phyloP scores from a whole-genome alignment of 2,113 vertebrate genomes.

The Apteryx mantelli region DNA sequence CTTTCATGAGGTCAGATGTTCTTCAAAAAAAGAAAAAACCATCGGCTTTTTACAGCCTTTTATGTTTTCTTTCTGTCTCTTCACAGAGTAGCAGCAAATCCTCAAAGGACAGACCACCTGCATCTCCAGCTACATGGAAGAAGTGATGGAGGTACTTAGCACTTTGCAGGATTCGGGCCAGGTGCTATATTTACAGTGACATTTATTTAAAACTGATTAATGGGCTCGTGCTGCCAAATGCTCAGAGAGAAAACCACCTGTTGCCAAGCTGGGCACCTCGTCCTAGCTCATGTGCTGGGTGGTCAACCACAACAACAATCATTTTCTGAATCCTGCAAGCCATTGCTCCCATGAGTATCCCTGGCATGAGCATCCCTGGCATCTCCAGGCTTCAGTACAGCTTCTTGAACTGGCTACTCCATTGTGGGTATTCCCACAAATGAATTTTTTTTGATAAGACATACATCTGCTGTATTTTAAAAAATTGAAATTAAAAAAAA shows the following conservation, averaged over 20 bases:
- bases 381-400: background rate
- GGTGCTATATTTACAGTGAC: background rate
- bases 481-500: background rate
- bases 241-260: constrained; percentile 37
- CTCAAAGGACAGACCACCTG: background rate
- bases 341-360: background rate
- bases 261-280: background rate
- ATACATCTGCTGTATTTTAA: background rate
- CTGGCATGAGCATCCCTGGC: background rate
- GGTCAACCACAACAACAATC: background rate
- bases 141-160: background rate
- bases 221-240: constrained; percentile 24
- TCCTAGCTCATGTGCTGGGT: background rate
- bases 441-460: background rate
- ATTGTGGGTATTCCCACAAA: background rate
- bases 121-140: background rate
- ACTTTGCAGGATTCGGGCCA: background rate
- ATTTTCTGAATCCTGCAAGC: background rate
- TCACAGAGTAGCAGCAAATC: background rate
- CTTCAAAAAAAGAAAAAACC: background rate
- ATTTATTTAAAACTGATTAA: constrained; percentile 46
- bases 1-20: background rate
- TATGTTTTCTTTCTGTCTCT: background rate
- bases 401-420: background rate
- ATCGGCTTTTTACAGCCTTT: background rate